A percentile compares a stretch with the other conserved stretches of the same genome.
phyloP scores from a whole-genome alignment of 1,140 invertebrate genomes.

The Drosophila quadrilineata region DNA sequence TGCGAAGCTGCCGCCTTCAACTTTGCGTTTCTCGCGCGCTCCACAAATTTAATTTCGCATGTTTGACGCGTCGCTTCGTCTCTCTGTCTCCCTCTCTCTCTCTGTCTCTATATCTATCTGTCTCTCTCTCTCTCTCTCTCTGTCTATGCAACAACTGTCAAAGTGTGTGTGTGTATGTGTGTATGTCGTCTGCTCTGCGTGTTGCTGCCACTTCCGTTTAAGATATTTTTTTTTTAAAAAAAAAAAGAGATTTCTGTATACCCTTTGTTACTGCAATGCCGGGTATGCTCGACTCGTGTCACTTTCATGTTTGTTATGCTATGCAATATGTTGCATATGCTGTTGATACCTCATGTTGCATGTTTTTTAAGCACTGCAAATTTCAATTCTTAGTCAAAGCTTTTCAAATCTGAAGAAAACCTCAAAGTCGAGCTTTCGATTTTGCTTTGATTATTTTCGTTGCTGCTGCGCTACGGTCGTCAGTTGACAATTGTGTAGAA shows the following conservation, averaged over 20 bases:
- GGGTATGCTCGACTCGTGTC: not conserved
- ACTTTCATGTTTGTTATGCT: not conserved
- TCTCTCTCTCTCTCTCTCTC: not conserved
- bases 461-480: no score
- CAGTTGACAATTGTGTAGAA: conserved; percentile 60
- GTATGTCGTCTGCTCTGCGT: conserved; percentile 26
- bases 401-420: not conserved
- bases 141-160: no score
- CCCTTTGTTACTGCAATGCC: not conserved
- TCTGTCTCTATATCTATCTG: no score
- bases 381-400: no score
- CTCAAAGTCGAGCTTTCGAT: not conserved
- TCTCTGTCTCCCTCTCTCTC: no score
- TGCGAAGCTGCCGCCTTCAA: conserved; percentile 15
- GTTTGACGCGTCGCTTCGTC: conserved; percentile 52
- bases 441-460: not conserved
- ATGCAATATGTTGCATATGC: not conserved
- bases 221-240: no score
- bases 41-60: conserved; percentile 73
- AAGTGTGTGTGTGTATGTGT: not conserved
- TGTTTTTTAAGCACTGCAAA: no score
- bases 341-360: no score
- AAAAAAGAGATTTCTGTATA: conserved; percentile 35
- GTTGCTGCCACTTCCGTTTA: conserved; percentile 52
- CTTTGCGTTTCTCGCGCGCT: conserved; percentile 17